Evolutionary conservation across 2,797 vertebrate genomes (phyloP), one percentile per base, ranked within the genome.

Genomic region (Echiichthys vipera): DNA sequence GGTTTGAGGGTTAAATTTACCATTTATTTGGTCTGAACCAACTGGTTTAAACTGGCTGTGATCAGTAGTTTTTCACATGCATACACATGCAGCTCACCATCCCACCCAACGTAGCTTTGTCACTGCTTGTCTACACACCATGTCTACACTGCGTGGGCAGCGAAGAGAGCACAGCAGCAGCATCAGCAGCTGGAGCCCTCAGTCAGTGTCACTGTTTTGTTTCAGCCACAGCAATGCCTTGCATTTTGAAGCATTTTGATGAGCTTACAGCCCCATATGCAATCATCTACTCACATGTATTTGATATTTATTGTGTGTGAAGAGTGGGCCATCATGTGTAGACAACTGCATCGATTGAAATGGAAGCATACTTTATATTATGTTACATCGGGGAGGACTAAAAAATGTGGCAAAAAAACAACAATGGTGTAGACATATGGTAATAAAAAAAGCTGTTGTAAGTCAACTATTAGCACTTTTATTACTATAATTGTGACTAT

Each of bases 151-250:
- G 72, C 20, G 27, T 51, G 30, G 46, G 65, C 46, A 50, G 29
- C 3, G 4, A 24, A 68, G 56, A 36, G 24, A 53, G 32, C 18
- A 72, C 57, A 70, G 39, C 50, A 46, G 73, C 49, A 64, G 74
- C 74, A 77, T n/a, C n/a, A n/a, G n/a, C n/a, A 73, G 78, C 71
- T 77, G 74, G 47, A 77, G 45, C 34, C 50, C 59, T 73, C 45
- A 20, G 15, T 71, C 20, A 51, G 45, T 50, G 64, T 49, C 54
- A 53, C 49, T 15, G 40, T 37, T 53, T 80, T 6, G 40, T 49
- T 65, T 65, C 22, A 61, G 65, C 22, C 57, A 22, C 55, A 46
- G 22, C 39, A 15, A 58, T 36, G 32, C 36, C 45, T 15, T 30
- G 30, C 20, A 57, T 30, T 63, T 37, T 32, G 37, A 56, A 30